Base-by-base conservation (phyloP, 2,888 invertebrate genomes). In the Agapostemon virescens region DNA sequence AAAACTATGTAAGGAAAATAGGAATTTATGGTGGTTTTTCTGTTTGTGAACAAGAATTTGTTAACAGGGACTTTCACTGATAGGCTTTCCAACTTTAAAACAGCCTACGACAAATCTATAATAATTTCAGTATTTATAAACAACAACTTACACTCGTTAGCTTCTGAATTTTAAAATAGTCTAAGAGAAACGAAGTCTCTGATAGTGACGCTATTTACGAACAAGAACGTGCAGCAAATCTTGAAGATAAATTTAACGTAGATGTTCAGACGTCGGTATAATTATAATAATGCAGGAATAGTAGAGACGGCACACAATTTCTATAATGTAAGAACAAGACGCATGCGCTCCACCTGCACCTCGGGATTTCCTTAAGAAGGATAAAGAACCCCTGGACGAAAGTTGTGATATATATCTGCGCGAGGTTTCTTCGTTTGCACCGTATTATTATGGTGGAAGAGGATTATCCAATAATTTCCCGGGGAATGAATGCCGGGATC, bases 371-470 rank as follows among this genome's bases (percentile, higher is more conserved):
- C 75, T 84, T 82, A 74, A 85, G 71, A 42, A 69, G 74, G 74
- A 80, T 82, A 17, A 80, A 82, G 77, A 70, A 73, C 33, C 58
- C 55, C 15, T 13, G 20, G 64, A 13, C 33, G 30, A 49, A 79
- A 84, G 79, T 85, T 85, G 74, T 73, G 74, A 85, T 77, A 81
- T 80, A 77, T 82, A 79, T 76, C 77, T 33, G 9, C 30, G 9
- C 36, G 38, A 52, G 58, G 49, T 61, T 71, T 68, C 61, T 58
- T 79, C 84, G 82, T 79, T 86, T 84, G 76, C 77, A 81, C 67
- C 70, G 78, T 84, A 86, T 83, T 85, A 86, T 84, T 83, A 84
- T 72, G 79, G 71, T 78, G 84, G 84, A 84, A 81, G 86, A 81
- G 81, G 86, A 86, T 84, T 84, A 82, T 69, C 82, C 73, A 77